Evolutionary conservation across 1,140 invertebrate genomes (phyloP), one percentile per base, ranked within the genome.

Genomic region (Magallana gigas): DNA sequence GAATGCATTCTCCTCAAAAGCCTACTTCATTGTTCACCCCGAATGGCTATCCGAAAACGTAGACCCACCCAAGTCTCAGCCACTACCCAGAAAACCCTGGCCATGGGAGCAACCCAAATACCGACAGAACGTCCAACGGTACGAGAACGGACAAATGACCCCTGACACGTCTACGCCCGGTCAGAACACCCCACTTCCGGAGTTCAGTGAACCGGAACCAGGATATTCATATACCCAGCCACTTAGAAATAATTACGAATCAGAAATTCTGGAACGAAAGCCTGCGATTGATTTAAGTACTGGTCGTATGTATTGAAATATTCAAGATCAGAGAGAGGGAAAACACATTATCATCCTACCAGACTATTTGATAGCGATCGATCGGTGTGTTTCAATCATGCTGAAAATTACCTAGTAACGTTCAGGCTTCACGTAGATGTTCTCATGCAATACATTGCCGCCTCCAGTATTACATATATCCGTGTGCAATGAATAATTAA

Each of bases 91-190:
- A 8, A 88, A 88, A n/a, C 91, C 91, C n/a, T 92, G 91, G 91
- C 88, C 91, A 11, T 92, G 91, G 90, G 91, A 92, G 87, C 90
- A 91, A 62, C 91, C 91, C 18, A 89, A 89, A 16, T 91, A 91
- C 84, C 82, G 90, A 64, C 86, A 90, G 86, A 92, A 92, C 64
- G 84, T 92, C 82, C 90, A 91, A 84, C 11, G 76, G 8, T 87
- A 84, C 16, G 83, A n/a, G 6, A 71, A 71, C 18, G 85, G 64
- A 9, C 48, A 86, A 68, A 86, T 86, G 85, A 86, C 62, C 12
- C 83, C 83, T 3, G 81, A 83, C 18, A 83, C 81, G 16, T 57
- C 81, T 18, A 83, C 81, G 2, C 36, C 18, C 18, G 81, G 81
- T 16, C 81, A 57, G 18, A 57, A 58, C 18, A 57, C 81, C 3